Percentiles rank a stretch among this genome's conserved stretches.
phyloP scores from a whole-genome alignment of 2,113 vertebrate genomes.

The Bubo scandiacus region DNA sequence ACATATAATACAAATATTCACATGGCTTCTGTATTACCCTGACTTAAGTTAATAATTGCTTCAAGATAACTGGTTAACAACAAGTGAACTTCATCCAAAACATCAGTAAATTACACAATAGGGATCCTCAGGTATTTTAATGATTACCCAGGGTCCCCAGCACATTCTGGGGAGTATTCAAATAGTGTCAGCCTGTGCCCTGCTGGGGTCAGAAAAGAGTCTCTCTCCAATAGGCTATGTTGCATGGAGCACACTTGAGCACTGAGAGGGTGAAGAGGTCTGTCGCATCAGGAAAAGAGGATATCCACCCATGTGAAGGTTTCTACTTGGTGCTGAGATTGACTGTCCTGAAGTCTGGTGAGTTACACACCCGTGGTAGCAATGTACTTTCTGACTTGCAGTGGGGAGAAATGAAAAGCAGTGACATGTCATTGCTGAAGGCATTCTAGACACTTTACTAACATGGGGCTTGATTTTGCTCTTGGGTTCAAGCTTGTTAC shows the following conservation, averaged over 20 bases:
- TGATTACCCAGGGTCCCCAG: background rate
- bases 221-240: background rate
- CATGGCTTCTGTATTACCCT: background rate
- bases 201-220: background rate
- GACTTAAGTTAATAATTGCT: background rate
- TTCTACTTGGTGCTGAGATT: background rate
- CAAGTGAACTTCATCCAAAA: background rate
- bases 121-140: background rate
- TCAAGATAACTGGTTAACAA: background rate
- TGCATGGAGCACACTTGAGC: background rate
- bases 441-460: background rate
- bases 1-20: background rate
- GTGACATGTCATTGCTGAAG: background rate
- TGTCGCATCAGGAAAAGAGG: background rate
- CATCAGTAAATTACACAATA: background rate
- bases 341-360: background rate
- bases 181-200: background rate
- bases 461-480: fast-evolving
- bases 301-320: background rate
- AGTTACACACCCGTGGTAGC: background rate
- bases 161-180: fast-evolving
- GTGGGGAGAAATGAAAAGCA: background rate
- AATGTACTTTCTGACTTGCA: background rate
- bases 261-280: background rate
- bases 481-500: background rate